Evolutionary conservation across 2,797 vertebrate species (phyloP).

Genomic region (Gila robusta): DNA sequence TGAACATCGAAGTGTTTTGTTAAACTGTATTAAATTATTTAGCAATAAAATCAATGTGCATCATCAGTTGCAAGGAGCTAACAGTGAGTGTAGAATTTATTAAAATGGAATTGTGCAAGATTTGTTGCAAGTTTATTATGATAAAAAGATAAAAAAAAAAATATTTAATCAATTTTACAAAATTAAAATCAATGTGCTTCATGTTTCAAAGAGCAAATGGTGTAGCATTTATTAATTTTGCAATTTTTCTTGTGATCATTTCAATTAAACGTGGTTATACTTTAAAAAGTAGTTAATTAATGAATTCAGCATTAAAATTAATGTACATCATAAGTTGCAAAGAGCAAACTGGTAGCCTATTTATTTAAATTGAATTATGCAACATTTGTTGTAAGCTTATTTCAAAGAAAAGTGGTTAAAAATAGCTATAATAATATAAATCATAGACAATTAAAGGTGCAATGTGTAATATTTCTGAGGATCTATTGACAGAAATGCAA

Average conservation of each 20-base stretch:
- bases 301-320: not conserved
- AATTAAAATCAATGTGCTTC: not conserved
- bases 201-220: not conserved
- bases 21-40: not conserved
- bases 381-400: not conserved
- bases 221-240: not conserved
- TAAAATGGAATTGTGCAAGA: not conserved
- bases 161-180: not conserved
- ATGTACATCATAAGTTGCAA: not conserved
- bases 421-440: too few relatives aligned
- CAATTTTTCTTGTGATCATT: not conserved
- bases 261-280: not conserved
- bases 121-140: not conserved
- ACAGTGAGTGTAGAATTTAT: too few relatives aligned
- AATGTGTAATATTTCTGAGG: too few relatives aligned
- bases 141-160: not conserved
- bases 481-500: too few relatives aligned
- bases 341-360: not conserved
- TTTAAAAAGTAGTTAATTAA: not conserved
- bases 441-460: not conserved
- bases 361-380: not conserved
- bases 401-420: not conserved
- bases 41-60: not conserved
- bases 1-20: not conserved
- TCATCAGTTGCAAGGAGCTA: not conserved